Percentiles rank a stretch among this genome's conserved stretches.
phyloP scores from a whole-genome alignment of 1,140 invertebrate species.

The Drosophila persimilis region DNA sequence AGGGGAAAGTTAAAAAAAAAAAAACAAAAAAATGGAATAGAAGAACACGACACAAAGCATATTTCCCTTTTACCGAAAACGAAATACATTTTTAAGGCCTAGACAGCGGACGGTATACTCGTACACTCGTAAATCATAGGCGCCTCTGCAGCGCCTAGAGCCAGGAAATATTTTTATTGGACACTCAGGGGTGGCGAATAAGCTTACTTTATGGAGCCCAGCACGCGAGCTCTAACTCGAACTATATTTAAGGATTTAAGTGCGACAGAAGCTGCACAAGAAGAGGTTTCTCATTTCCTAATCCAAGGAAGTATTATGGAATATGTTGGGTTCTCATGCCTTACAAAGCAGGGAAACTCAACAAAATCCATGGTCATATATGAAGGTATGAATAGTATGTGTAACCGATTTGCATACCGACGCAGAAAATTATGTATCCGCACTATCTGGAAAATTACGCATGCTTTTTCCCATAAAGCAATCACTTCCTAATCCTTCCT shows the following conservation, averaged over 20 bases:
- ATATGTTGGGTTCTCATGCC: no score
- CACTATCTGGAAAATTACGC: no score
- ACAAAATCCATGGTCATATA: no score
- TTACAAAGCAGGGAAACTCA: no score
- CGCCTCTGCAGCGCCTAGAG: slow-evolving; percentile 41
- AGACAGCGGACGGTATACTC: neutral
- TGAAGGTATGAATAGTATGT: no score
- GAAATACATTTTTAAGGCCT: slow-evolving; percentile 60
- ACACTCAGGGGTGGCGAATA: slow-evolving; percentile 14
- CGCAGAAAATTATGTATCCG: no score
- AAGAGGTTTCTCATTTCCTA: no score
- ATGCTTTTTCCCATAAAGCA: no score
- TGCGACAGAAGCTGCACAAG: no score
- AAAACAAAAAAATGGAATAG: slow-evolving; percentile 3
- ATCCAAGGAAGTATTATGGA: no score
- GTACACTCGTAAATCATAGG: slow-evolving; percentile 52
- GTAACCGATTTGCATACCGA: no score
- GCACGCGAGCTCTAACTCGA: slow-evolving; percentile 4
- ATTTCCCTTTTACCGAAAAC: slow-evolving; percentile 33
- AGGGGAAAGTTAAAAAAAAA: slow-evolving; percentile 4
- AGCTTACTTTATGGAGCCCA: slow-evolving; percentile 54
- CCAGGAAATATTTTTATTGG: slow-evolving; percentile 47
- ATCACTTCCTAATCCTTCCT: no score
- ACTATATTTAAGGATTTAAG: neutral
- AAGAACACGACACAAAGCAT: neutral